A percentile compares a stretch with the other conserved stretches of the same genome.
Evolutionary conservation across 1,140 invertebrate genomes (phyloP).

Genomic region (Macrostomum lignano): DNA sequence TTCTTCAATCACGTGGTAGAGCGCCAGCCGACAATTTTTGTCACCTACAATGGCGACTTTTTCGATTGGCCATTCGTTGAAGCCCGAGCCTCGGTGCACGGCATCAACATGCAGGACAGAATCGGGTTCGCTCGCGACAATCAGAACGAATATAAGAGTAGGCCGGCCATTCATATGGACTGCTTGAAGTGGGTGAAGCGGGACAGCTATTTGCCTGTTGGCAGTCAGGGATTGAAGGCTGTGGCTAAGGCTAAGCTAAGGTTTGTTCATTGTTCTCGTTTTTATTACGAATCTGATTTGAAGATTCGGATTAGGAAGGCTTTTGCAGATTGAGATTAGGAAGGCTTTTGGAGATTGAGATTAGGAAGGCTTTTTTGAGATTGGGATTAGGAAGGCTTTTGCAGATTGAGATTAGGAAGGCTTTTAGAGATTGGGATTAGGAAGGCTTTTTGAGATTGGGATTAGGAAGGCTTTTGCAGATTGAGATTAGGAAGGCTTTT

Average conservation of each 20-base stretch:
- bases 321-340: too few relatives aligned
- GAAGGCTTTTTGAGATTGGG: too few relatives aligned
- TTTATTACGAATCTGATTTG: too few relatives aligned
- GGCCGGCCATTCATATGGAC: conserved; percentile 81
- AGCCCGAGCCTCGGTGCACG: conserved; percentile 53
- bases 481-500: too few relatives aligned
- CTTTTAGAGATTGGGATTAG: too few relatives aligned
- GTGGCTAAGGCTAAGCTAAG: conserved; percentile 46
- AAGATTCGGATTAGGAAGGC: too few relatives aligned
- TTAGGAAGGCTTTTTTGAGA: too few relatives aligned
- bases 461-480: too few relatives aligned
- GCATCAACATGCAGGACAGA: conserved; percentile 62
- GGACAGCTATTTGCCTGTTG: conserved; percentile 80
- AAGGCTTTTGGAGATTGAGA: too few relatives aligned
- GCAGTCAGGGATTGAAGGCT: conserved; percentile 83
- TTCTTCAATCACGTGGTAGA: conserved; percentile 90
- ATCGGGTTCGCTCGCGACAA: conserved; percentile 57
- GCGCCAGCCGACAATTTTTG: conserved; percentile 75
- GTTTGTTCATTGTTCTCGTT: too few relatives aligned
- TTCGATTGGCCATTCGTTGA: conserved; percentile 99
- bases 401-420: too few relatives aligned
- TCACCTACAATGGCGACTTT: conserved; percentile 92
- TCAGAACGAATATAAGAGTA: conserved; percentile 54
- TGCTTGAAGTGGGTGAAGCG: conserved; percentile 82
- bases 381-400: too few relatives aligned